Evolutionary conservation across 2,113 vertebrate genomes (phyloP), one percentile per base, ranked within the genome.

Genomic region (Spea bombifrons): DNA sequence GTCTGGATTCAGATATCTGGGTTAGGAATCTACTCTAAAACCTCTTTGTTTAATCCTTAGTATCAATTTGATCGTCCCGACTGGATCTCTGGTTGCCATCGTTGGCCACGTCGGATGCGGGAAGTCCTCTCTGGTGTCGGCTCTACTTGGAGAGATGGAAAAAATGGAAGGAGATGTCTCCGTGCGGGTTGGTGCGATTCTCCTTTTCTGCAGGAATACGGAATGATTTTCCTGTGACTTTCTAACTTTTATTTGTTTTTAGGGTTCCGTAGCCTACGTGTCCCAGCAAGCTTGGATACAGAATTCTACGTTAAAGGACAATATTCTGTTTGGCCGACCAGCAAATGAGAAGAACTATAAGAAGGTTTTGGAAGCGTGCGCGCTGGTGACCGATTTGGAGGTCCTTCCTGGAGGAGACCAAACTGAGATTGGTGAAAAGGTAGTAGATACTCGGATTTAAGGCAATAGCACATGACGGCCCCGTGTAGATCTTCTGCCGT

Each of bases 371-470:
- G 94, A 98, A 72, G 92, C 91, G 65, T 99, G 97, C 55, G 95
- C 97, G 67, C 89, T 99, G 81, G 91, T 94, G 49, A 85, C 94
- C 45, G 97, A 99, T 89, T 89, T 99, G 72, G 92, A 97, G 7
- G 85, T 98, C 46, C 90, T 99, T 74, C 94, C 97, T 8, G 96
- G 94, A 7, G 95, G 97, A 78, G 96, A 99, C 88, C 90, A 92
- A 88, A 99, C 95, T 0, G 97, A 99, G 85, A 99, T 98, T 1
- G 97, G 97, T 76, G 97, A 99, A 85, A 99, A 99, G 95, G 97
- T 99, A 87, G 52, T n/a, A 30, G 30, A 30, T 30, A 30, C 30
- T 30, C 30, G 30, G 30, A 30, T 49, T 5, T 65, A 30, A 30
- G 30, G 30, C 30, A 1, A 30, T 30, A 30, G 2, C 30, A 30